Base-by-base conservation (phyloP, 2,888 invertebrate genomes). In the Drosophila trichaetosa region DNA sequence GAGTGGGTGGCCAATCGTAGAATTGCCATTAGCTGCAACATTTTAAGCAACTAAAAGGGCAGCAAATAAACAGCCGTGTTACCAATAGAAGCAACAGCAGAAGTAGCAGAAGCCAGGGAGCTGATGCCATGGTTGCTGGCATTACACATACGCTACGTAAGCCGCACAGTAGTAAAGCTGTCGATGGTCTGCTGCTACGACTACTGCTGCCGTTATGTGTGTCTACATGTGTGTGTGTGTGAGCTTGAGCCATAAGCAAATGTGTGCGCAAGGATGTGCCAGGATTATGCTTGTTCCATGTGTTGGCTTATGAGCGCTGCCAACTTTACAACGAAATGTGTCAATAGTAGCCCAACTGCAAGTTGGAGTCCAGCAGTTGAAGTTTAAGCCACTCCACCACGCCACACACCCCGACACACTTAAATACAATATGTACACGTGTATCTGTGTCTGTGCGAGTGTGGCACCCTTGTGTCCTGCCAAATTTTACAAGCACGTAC, bases 21-120 rank as follows among this genome's bases (percentile, higher is more conserved):
- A 79, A 82, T 83, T 82, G 88, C 76, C 80, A 90, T 90, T 87
- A 90, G 83, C 85, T 85, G 77, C 65, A 83, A 89, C 76, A 79
- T 90, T 91, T 89, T 85, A 89, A 82, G 89, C 87, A 90, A 82
- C 90, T 91, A 76, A 80, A 90, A 86, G 80, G 82, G 74, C 70
- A 75, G 73, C 76, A 82, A 81, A 88, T 86, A 87, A 79, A 80
- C 86, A 80, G 68, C 46, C 65, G 36, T 57, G 63, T 61, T 56
- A 64, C 53, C 62, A 40, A 38, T 13, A 64, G 46, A 13, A 46
- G 34, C 18, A 58, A 51, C n/a, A 56, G 42, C 24, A 33, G 46
- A 60, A 38, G 18, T 8, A 8, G 8, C 8, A 1, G 13, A 7
- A 42, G 46, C 11, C 52, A 2, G 21, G 21, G 4, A 24, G 24